Evolutionary conservation across 2,113 vertebrate genomes (phyloP).

Genomic region (Aphyosemion australe): DNA sequence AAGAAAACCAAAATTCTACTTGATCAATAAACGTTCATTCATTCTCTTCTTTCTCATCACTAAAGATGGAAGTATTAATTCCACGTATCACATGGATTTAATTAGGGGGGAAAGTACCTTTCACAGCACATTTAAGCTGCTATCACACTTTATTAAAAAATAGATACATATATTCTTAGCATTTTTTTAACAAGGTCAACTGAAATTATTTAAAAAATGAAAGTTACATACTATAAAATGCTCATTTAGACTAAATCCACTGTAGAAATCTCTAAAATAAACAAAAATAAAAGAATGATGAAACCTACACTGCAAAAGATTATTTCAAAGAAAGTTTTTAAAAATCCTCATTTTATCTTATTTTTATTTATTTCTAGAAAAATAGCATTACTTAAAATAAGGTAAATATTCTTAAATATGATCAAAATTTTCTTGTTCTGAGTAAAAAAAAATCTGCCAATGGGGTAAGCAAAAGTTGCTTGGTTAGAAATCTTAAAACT

Average conservation of each 20-base stretch:
- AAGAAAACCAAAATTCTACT: background rate
- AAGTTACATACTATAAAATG: conserved; percentile 72
- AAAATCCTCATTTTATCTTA: conserved; percentile 10
- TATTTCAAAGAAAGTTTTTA: too few relatives aligned
- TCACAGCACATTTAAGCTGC: conserved; percentile 58
- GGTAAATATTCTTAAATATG: too few relatives aligned
- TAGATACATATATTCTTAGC: conserved; percentile 79
- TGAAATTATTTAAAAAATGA: conserved; percentile 59
- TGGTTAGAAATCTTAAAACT: too few relatives aligned
- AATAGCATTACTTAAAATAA: too few relatives aligned
- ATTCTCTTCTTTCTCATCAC: background rate
- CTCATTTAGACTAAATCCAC: conserved; percentile 75
- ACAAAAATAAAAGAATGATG: conserved; percentile 12
- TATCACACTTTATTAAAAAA: conserved; percentile 81
- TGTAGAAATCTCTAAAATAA: conserved; percentile 64
- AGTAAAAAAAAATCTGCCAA: too few relatives aligned
- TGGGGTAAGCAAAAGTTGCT: too few relatives aligned
- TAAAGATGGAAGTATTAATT: background rate
- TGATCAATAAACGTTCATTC: background rate
- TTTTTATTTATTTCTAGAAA: too few relatives aligned
- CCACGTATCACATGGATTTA: background rate
- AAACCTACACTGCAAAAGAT: too few relatives aligned
- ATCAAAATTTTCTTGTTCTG: too few relatives aligned
- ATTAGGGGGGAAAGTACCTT: conserved; percentile 47
- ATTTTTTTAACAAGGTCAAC: conserved; percentile 78